Evolutionary conservation across 2,113 vertebrate species (phyloP).

Genomic region (Sapayoa aenigma): DNA sequence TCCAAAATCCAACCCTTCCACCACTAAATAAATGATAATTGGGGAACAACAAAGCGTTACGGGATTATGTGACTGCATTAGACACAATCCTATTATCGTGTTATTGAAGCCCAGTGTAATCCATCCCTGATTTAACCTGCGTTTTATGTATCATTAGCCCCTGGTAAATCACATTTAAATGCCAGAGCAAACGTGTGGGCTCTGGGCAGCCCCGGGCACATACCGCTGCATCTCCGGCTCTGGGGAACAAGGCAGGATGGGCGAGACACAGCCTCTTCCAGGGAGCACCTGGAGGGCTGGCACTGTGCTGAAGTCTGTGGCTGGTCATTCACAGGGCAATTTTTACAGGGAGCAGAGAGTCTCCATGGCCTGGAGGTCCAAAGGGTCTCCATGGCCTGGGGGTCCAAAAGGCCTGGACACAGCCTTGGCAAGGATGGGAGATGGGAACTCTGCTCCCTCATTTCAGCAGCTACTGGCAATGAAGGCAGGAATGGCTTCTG

Average conservation of each 20-base stretch:
- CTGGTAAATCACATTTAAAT: slow-evolving; percentile 4
- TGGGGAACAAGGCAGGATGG: background rate
- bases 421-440: background rate
- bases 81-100: slow-evolving; percentile 6
- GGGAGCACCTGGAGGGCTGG: background rate
- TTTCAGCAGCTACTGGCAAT: background rate
- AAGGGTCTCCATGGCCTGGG: background rate
- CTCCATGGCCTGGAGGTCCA: background rate
- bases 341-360: background rate
- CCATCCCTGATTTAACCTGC: background rate
- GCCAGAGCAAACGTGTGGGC: background rate
- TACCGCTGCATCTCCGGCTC: background rate
- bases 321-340: fast-evolving
- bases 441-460: fast-evolving
- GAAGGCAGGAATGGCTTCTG: background rate
- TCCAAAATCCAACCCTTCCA: background rate
- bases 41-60: background rate
- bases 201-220: background rate
- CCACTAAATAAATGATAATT: background rate
- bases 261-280: background rate
- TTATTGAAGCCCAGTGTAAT: slow-evolving; percentile 42
- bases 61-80: background rate
- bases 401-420: fast-evolving
- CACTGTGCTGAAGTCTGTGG: background rate
- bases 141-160: slow-evolving; percentile 23